Evolutionary conservation across 2,113 vertebrate species (phyloP), one percentile per base, ranked within the genome.

Genomic region (Grallaria varia): DNA sequence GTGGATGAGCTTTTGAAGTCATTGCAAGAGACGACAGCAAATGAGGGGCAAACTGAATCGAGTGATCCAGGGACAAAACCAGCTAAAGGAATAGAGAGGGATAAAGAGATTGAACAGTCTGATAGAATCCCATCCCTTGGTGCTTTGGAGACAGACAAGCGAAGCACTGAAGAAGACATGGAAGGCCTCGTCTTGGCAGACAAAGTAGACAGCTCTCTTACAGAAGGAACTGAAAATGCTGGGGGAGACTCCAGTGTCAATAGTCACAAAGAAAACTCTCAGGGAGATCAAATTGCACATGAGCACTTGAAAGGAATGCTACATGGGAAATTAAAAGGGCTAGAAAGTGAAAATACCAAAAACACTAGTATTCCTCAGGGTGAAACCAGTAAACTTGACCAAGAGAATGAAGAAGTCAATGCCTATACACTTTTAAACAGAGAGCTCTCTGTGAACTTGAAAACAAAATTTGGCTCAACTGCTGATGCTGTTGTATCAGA

Each of bases 381-480:
- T 74, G 90, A 97, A 95, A 89, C 53, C n/a, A 94, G 97, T 71
- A 81, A 95, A 92, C 83, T 93, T 66, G 58, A 97, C 15, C 64
- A 84, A 55, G 96, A 92, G 89, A 97, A 79, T 84, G 95, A 97
- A 72, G 96, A 97, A 83, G 84, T 95, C 0, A 84, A 98, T 62
- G 79, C 97, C 53, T 97, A 97, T 20, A 96, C 96, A 0, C 77
- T 97, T 94, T 90, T 98, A 93, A 97, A 98, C 82, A 98, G 95
- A 74, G 97, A 97, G 69, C 95, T 97, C 68, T 97, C 98, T 79
- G 90, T 98, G 8, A 89, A 98, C 71, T 95, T 99, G 87, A 98
- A 98, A 98, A 99, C 99, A 33, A 98, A 98, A 40, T 92, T 99
- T 83, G 99, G 98, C 42, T 97, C 98, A 49, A 99, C 99, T 16